Evolutionary conservation across 2,888 invertebrate species (phyloP).

Genomic region (Gibbula magus): DNA sequence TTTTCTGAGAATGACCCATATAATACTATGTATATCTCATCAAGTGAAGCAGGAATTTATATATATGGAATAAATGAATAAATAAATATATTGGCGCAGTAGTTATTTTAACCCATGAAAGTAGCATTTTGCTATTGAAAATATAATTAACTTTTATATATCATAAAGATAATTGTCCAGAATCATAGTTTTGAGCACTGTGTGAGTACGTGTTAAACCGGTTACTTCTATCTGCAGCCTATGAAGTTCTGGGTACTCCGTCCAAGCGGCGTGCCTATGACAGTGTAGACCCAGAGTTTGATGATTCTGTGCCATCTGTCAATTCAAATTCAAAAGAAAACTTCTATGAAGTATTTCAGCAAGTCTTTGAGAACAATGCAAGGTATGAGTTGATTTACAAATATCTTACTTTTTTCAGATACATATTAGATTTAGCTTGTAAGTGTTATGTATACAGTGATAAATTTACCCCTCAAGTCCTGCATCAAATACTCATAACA

Average conservation of each 20-base stretch:
- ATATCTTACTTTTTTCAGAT: too few relatives aligned
- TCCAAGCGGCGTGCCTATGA: slow-evolving; percentile 92
- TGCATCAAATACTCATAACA: too few relatives aligned
- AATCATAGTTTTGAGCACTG: background rate
- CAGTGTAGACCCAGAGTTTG: slow-evolving; percentile 96
- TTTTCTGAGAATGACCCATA: too few relatives aligned
- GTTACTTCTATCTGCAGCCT: slow-evolving; percentile 79
- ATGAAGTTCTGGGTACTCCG: slow-evolving; percentile 90
- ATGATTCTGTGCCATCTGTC: slow-evolving; percentile 87
- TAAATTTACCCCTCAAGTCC: too few relatives aligned
- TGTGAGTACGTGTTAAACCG: background rate
- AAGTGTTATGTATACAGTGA: too few relatives aligned
- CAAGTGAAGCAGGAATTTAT: too few relatives aligned
- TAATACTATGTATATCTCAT: too few relatives aligned
- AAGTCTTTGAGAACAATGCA: slow-evolving; percentile 78
- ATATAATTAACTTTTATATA: background rate
- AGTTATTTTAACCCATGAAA: too few relatives aligned
- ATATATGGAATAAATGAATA: too few relatives aligned
- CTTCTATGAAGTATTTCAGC: slow-evolving; percentile 81
- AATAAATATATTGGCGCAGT: too few relatives aligned
- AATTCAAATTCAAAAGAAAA: slow-evolving; percentile 84
- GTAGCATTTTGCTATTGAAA: too few relatives aligned
- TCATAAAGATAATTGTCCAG: background rate
- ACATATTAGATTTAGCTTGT: too few relatives aligned
- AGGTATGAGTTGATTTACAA: slow-evolving; percentile 67